Percentiles rank a stretch among this genome's conserved stretches.
Evolutionary conservation across 2,797 vertebrate genomes (phyloP).

Genomic region (Helostoma temminkii): DNA sequence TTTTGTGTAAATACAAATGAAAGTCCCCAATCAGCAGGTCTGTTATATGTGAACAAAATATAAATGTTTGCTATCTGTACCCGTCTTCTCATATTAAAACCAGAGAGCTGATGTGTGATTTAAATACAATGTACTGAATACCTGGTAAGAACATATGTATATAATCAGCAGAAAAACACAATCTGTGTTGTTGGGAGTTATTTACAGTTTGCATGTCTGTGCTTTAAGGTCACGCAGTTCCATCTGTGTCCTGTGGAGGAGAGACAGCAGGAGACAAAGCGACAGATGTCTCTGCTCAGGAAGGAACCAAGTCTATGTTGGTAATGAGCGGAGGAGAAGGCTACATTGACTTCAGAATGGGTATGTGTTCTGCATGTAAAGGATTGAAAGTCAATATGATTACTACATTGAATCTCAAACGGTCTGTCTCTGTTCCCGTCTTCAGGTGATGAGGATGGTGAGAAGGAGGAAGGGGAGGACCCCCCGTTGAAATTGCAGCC

Average conservation of each 20-base stretch:
- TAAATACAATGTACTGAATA: neutral
- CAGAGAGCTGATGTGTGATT: slow-evolving; percentile 4
- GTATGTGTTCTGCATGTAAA: slow-evolving; percentile 79
- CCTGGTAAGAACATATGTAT: neutral
- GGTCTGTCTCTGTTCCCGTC: neutral
- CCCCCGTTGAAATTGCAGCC: slow-evolving; percentile 90
- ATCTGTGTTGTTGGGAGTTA: slow-evolving; percentile 15
- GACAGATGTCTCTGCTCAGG: slow-evolving; percentile 83
- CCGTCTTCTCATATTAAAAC: neutral
- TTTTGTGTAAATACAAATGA: too few species aligned
- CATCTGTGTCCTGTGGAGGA: slow-evolving; percentile 70
- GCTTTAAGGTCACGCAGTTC: slow-evolving; percentile 88
- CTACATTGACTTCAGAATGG: slow-evolving; percentile 99
- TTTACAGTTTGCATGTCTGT: slow-evolving; percentile 14
- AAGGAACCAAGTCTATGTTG: slow-evolving; percentile 88
- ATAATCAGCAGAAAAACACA: slow-evolving; percentile 8
- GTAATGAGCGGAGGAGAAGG: slow-evolving; percentile 99
- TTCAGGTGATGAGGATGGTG: slow-evolving; percentile 92
- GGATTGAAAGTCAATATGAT: neutral
- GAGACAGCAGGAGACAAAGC: slow-evolving; percentile 81
- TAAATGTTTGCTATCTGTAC: too few species aligned
- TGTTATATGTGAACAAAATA: too few species aligned
- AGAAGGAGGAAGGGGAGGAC: slow-evolving; percentile 87
- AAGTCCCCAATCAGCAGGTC: too few species aligned
- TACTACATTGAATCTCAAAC: rapidly evolving